Base-by-base conservation (phyloP, 2,113 vertebrate genomes). In the Neotoma lepida region DNA sequence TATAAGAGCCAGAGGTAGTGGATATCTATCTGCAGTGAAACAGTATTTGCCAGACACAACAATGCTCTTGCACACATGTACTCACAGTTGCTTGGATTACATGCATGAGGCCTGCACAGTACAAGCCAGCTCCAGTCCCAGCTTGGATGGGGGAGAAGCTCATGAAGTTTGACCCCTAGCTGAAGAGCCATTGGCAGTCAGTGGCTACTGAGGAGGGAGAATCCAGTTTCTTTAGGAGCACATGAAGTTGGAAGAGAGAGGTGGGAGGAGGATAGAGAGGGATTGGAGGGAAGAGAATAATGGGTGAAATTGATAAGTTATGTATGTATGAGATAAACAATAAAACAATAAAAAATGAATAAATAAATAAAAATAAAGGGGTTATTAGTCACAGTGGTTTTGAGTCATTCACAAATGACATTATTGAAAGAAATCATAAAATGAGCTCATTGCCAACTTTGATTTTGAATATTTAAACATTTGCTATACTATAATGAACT, bases 331-430 rank as follows among this genome's bases (percentile, higher is more conserved):
- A 28, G 41, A 46, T 74, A 24, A 14, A n/a, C n/a, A n/a, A n/a
- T 28, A 12, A 46, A 46, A 74, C 41, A 74, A 73, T 73, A 44
- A 46, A 44, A 44, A 73, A 73, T 24, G 73, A 46, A 26, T 44
- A 46, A 74, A 46, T n/a, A n/a, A 44, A 74, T n/a, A 54, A 76
- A 78, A 64, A 77, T 61, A 81, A 90, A 81, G 63, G 33, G 1
- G 18, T 56, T 56, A 41, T 58, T 82, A 84, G 82, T 85, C 56
- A 71, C 4, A 95, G 14, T 92, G 17, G 88, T 64, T 86, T 93
- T 89, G 90, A 89, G 56, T 77, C 44, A 61, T 97, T 78, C 35
- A 85, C 26, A 96, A 87, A 82, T 92, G 24, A 24, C 68, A 85
- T n/a, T 51, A 88, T 85, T 85, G 87, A 92, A 90, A 61, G 93